These are phyloP conservation scores for Mesocentrotus franciscanus DNA, from an alignment of 53 echinoderm and acorn worm genomes.

Conservation along the genomic window DNA sequence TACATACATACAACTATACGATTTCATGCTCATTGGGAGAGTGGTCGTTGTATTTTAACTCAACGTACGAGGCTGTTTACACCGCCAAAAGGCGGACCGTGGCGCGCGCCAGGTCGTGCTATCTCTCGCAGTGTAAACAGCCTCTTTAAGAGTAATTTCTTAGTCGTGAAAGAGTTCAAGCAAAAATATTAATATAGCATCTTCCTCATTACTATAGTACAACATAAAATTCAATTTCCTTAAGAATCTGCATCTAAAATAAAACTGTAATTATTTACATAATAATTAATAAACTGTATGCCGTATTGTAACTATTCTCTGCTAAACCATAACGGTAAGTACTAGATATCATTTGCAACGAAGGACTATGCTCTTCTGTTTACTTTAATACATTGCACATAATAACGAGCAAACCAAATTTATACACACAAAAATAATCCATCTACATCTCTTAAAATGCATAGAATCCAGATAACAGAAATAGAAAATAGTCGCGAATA, in stretches of 20 bases:
- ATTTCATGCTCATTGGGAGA: background rate
- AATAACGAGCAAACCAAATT: constrained; percentile 9
- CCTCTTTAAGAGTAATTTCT: no score
- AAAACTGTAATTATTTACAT: background rate
- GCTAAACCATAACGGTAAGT: background rate
- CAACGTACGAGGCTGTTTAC: background rate
- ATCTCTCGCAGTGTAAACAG: no score
- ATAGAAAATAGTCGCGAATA: constrained; percentile 28
- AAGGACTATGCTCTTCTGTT: background rate
- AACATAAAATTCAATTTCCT: background rate
- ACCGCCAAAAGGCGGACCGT: no score
- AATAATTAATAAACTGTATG: background rate
- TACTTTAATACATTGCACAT: constrained; percentile 15
- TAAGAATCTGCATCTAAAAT: background rate
- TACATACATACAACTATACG: background rate
- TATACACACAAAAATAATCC: constrained; percentile 1
- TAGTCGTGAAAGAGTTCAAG: no score
- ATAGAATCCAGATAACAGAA: constrained; percentile 55
- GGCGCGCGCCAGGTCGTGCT: no score
- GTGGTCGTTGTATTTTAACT: background rate
- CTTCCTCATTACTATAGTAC: background rate
- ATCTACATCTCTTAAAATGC: constrained; percentile 46
- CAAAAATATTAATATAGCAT: no score
- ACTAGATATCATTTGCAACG: constrained; percentile 7
- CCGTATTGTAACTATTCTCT: background rate